phyloP scores from a whole-genome alignment of 2,113 vertebrate species.

The Fulmarus glacialis region DNA sequence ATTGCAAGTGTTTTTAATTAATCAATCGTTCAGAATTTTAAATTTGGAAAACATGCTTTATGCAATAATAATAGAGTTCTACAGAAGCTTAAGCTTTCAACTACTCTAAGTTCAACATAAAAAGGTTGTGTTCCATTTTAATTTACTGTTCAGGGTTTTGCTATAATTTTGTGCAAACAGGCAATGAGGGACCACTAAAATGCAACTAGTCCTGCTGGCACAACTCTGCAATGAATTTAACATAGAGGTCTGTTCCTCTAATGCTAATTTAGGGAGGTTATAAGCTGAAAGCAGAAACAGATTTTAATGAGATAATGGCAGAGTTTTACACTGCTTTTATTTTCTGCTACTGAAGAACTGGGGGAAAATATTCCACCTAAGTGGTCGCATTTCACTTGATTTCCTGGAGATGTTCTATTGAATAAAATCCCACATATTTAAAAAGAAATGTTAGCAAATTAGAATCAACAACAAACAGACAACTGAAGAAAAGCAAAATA shows the following conservation, averaged over 20 bases:
- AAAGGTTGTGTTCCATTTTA: conserved; percentile 49
- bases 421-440: not conserved
- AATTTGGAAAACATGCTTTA: conserved; percentile 17
- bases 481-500: not conserved
- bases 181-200: conserved; percentile 62
- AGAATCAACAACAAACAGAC: not conserved
- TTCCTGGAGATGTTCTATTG: conserved; percentile 5
- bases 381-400: not conserved
- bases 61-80: not conserved
- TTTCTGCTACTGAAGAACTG: conserved; percentile 18
- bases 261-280: conserved; percentile 59
- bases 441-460: conserved; percentile 22
- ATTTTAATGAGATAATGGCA: conserved; percentile 62
- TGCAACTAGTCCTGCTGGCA: conserved; percentile 40
- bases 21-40: conserved; percentile 13
- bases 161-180: conserved; percentile 52
- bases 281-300: conserved; percentile 52
- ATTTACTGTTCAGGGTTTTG: conserved; percentile 40
- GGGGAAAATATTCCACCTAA: conserved; percentile 6
- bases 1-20: conserved; percentile 36
- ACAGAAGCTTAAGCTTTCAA: conserved; percentile 31
- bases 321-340: conserved; percentile 34
- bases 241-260: conserved; percentile 51
- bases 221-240: conserved; percentile 51
- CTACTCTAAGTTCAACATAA: not conserved